Percentiles rank a stretch among this genome's conserved stretches.
Evolutionary conservation across 2,113 vertebrate species (phyloP).

Genomic region (Athene cunicularia): DNA sequence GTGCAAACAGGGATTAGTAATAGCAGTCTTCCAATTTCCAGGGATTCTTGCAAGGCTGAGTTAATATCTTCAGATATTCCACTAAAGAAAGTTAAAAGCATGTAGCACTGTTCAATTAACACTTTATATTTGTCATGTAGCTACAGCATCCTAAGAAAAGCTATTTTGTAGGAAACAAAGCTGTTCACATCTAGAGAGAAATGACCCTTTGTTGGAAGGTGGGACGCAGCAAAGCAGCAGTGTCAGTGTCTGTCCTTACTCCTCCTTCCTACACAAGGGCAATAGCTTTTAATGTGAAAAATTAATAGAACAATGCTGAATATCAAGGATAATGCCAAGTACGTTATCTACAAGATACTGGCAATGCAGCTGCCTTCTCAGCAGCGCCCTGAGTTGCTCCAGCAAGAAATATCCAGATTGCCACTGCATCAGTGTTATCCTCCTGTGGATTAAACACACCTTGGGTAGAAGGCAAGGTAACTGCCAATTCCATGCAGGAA

Average conservation of each 20-base stretch:
- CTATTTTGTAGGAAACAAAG: not conserved
- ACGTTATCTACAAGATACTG: not conserved
- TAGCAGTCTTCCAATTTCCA: not conserved
- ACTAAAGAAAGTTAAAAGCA: not conserved
- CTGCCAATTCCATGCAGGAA: fast-evolving
- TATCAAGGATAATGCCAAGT: not conserved
- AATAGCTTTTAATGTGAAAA: not conserved
- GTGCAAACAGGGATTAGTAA: not conserved
- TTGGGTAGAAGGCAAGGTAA: not conserved
- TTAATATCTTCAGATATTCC: not conserved
- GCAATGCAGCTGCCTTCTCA: not conserved
- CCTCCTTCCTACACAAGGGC: not conserved
- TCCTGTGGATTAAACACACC: not conserved
- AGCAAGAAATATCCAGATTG: not conserved
- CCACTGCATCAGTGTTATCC: not conserved
- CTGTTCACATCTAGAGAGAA: not conserved
- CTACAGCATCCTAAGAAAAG: not conserved
- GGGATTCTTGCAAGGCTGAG: not conserved
- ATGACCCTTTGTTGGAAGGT: not conserved
- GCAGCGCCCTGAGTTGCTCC: not conserved
- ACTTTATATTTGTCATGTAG: not conserved
- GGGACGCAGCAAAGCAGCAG: not conserved
- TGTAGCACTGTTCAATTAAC: not conserved
- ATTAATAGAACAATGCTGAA: not conserved
- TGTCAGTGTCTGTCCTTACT: not conserved